Evolutionary conservation across 1,140 invertebrate genomes (phyloP).

Genomic region (Aphidius ervi): DNA sequence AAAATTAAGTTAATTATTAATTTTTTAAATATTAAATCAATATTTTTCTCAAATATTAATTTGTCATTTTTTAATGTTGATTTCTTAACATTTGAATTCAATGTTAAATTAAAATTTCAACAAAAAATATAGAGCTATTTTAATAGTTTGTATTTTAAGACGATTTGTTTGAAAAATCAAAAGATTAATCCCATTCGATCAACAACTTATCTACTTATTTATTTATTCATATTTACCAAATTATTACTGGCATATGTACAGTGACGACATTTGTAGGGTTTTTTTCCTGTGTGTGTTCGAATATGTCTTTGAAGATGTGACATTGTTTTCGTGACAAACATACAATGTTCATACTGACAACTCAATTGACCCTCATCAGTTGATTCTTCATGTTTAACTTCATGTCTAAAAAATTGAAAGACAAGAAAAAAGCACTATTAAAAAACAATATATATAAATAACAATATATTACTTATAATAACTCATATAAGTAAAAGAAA

Average conservation of each 20-base stretch:
- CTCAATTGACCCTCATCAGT: slow-evolving; percentile 19
- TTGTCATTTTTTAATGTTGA: no score
- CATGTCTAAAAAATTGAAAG: slow-evolving; percentile 38
- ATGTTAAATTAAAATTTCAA: no score
- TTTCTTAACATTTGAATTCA: no score
- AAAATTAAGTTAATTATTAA: no score
- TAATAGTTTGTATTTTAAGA: no score
- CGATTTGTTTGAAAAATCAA: no score
- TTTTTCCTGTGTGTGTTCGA: slow-evolving; percentile 71
- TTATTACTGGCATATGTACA: slow-evolving; percentile 76
- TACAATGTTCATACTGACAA: slow-evolving; percentile 52
- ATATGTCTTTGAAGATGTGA: slow-evolving; percentile 74
- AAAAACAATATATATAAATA: no score
- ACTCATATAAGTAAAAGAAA: neutral
- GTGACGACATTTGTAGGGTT: slow-evolving; percentile 82
- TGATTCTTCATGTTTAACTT: slow-evolving; percentile 32
- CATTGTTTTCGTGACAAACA: slow-evolving; percentile 62
- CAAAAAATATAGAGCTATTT: no score
- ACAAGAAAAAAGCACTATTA: neutral
- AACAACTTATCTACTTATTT: no score
- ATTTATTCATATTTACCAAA: slow-evolving; percentile 51
- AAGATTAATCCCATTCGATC: no score
- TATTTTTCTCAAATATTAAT: no score
- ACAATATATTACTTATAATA: neutral
- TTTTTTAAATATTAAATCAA: no score